Percentiles rank a stretch among this genome's conserved stretches.
Evolutionary conservation across 1,140 invertebrate genomes (phyloP).

Genomic region (Philotrypesis tridentata): DNA sequence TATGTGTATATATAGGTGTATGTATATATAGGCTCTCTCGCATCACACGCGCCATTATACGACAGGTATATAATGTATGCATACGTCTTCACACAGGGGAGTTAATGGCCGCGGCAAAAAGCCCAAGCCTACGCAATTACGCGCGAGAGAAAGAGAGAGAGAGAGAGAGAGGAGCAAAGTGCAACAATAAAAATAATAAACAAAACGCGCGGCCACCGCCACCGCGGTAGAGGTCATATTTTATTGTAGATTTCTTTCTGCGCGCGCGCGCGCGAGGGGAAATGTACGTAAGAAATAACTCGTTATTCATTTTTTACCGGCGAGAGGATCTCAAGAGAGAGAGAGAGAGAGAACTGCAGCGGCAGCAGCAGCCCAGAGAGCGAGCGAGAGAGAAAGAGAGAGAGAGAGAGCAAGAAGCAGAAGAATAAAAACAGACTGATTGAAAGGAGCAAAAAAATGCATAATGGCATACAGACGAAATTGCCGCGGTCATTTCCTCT

Average conservation of each 20-base stretch:
- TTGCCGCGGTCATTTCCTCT: conserved; percentile 41
- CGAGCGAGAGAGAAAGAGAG: background rate
- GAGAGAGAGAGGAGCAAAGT: background rate
- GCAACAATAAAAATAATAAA: background rate
- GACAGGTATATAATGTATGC: too few relatives aligned
- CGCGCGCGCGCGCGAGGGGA: too few relatives aligned
- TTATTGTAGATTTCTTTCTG: conserved; percentile 15
- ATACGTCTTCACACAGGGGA: too few relatives aligned
- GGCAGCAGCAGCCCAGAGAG: background rate
- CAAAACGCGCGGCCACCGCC: background rate
- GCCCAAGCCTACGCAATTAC: background rate
- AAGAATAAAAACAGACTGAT: conserved; percentile 38
- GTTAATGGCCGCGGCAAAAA: background rate
- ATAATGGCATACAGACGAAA: conserved; percentile 42
- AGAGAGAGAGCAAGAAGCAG: conserved; percentile 16
- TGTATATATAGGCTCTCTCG: too few relatives aligned
- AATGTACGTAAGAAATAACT: conserved; percentile 30
- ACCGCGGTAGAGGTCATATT: conserved; percentile 32
- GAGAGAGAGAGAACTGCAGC: background rate
- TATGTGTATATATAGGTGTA: background rate
- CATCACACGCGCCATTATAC: too few relatives aligned
- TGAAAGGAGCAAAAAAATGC: conserved; percentile 39
- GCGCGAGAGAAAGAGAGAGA: too few relatives aligned
- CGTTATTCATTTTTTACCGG: conserved; percentile 33
- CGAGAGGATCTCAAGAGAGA: background rate